A percentile compares a stretch with the other conserved stretches of the same genome.
Conservation (phyloP, 2,113 vertebrate genomes). For the Aramus guarauna region DNA sequence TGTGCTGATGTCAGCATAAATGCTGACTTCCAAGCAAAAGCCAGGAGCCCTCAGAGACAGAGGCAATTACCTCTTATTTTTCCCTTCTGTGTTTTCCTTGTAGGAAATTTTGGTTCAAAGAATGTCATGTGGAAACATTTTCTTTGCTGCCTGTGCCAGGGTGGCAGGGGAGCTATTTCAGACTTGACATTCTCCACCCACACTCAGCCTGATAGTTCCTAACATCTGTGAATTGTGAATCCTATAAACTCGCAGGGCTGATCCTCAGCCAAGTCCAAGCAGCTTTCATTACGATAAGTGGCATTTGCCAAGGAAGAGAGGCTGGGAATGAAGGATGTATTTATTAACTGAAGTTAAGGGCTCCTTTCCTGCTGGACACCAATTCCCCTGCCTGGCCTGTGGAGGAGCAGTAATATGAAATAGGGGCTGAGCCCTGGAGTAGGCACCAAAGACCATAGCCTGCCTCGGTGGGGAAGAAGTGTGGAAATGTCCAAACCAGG, state of each 20-base stretch:
- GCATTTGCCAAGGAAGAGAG: slow-evolving; percentile 38
- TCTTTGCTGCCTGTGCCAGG: slow-evolving; percentile 72
- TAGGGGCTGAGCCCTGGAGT: background rate
- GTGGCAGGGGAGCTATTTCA: slow-evolving; percentile 83
- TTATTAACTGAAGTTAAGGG: slow-evolving; percentile 29
- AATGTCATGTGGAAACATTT: slow-evolving; percentile 75
- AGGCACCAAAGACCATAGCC: background rate
- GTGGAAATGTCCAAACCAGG: background rate
- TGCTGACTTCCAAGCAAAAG: slow-evolving; percentile 39
- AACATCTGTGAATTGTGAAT: slow-evolving; percentile 89
- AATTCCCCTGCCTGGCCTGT: background rate
- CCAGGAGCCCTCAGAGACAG: background rate
- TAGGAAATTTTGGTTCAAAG: slow-evolving; percentile 67
- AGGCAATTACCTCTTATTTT: background rate
- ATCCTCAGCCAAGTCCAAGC: slow-evolving; percentile 69
- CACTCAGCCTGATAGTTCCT: slow-evolving; percentile 75
- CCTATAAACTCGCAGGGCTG: slow-evolving; percentile 66
- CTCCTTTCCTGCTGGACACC: background rate
- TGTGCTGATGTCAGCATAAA: slow-evolving; percentile 47
- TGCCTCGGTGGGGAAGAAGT: background rate
- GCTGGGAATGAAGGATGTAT: slow-evolving; percentile 57
- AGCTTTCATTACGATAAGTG: slow-evolving; percentile 55
- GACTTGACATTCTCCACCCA: slow-evolving; percentile 81
- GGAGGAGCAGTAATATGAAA: background rate
- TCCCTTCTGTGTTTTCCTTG: slow-evolving; percentile 40